These are phyloP conservation scores for Hemiscyllium ocellatum DNA, from an alignment of 2,113 vertebrate genomes.

Conservation along the genomic window DNA sequence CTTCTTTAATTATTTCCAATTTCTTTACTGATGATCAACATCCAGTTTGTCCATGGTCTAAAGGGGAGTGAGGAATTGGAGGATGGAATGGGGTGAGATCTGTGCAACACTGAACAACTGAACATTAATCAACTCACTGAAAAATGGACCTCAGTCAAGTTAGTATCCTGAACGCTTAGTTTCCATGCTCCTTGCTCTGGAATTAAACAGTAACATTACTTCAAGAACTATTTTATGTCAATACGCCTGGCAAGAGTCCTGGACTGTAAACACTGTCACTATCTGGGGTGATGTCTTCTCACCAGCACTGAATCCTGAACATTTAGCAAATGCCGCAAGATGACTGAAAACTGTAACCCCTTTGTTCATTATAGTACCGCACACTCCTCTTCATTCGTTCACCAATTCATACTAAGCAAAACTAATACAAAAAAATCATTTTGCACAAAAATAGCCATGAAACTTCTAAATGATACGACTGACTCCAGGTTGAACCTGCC, in stretches of 20 bases:
- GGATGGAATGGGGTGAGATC: neutral
- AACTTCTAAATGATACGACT: neutral
- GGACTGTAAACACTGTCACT: neutral
- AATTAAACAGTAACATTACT: neutral
- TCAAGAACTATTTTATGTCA: neutral
- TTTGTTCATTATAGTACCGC: neutral
- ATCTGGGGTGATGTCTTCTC: neutral
- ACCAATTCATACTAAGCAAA: neutral
- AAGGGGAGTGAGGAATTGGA: neutral
- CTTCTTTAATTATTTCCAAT: neutral
- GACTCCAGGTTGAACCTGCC: neutral
- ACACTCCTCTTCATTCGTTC: neutral
- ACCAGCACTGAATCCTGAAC: neutral
- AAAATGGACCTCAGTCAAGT: neutral
- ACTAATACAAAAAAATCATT: conserved; percentile 18
- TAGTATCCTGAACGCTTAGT: neutral
- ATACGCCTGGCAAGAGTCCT: neutral
- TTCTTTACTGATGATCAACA: neutral
- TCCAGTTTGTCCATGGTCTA: neutral
- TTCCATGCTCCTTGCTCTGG: neutral
- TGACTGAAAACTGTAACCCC: neutral
- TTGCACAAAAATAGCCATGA: neutral
- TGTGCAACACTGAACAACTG: no score
- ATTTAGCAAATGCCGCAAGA: neutral
- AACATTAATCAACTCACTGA: no score